Conservation (phyloP, 2,888 invertebrate species). For the Pachymerium ferrugineum region DNA sequence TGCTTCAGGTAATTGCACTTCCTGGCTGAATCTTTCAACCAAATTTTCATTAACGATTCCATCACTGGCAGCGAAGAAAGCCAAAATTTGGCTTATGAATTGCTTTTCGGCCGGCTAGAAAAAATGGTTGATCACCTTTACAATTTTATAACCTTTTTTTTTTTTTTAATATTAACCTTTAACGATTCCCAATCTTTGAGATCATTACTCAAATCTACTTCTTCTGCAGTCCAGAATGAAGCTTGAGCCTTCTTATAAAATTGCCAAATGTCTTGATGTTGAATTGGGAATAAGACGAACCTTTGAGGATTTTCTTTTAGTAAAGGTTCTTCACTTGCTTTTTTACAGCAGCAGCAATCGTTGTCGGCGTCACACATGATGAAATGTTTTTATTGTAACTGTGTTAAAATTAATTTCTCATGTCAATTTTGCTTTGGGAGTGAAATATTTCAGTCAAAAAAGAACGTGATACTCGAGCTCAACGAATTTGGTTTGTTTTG, state of each 20-base stretch:
- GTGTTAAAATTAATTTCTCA: too few relatives aligned
- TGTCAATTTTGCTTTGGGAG: too few relatives aligned
- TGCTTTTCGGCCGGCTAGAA: constrained; percentile 45
- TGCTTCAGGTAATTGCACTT: constrained; percentile 54
- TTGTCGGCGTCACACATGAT: neutral
- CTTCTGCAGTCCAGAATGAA: constrained; percentile 98
- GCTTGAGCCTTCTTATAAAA: constrained; percentile 99
- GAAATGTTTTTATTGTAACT: too few relatives aligned
- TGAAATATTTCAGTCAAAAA: too few relatives aligned
- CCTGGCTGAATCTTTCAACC: constrained; percentile 47
- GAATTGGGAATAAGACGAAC: constrained; percentile 92
- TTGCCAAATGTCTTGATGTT: constrained; percentile 94
- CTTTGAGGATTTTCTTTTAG: constrained; percentile 83
- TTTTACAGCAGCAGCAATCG: neutral
- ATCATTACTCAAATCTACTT: constrained; percentile 80
- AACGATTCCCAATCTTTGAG: constrained; percentile 77
- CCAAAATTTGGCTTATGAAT: constrained; percentile 53
- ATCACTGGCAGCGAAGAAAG: constrained; percentile 56
- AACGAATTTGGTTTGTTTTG: too few relatives aligned
- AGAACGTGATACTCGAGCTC: too few relatives aligned
- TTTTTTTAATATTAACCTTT: constrained; percentile 44
- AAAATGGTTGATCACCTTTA: neutral
- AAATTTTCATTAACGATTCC: constrained; percentile 56
- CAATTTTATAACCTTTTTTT: neutral
- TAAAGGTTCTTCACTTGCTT: constrained; percentile 70